phyloP scores from a whole-genome alignment of 2,113 vertebrate species.

The Tragelaphus scriptus region DNA sequence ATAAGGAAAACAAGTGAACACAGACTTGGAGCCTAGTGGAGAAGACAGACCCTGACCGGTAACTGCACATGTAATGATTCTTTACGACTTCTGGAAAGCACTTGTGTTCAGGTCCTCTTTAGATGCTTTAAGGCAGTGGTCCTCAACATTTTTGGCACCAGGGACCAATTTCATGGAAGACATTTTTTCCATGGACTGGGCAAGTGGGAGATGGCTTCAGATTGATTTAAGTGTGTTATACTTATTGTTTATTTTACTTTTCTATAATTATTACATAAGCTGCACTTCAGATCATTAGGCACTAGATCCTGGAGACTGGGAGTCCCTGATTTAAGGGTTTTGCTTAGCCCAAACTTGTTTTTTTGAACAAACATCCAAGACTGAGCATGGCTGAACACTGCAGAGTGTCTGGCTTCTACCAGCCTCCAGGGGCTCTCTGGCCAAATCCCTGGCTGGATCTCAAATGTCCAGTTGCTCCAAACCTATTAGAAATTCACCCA shows the following conservation, averaged over 20 bases:
- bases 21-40: not conserved
- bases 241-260: not conserved
- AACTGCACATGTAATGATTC: not conserved
- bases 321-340: not conserved
- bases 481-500: not conserved
- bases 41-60: not conserved
- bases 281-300: not conserved
- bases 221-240: not conserved
- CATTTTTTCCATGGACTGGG: accelerated
- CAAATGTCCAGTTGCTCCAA: not conserved
- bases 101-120: not conserved
- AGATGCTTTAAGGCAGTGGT: not conserved
- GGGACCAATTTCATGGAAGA: not conserved
- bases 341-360: not conserved
- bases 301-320: not conserved
- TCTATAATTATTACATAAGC: not conserved
- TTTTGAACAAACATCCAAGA: not conserved
- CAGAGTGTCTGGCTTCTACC: not conserved
- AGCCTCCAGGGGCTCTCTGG: not conserved
- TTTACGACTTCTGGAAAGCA: not conserved
- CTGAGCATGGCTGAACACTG: not conserved
- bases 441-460: not conserved
- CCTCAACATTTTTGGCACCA: not conserved
- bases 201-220: not conserved
- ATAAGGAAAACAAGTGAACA: not conserved